phyloP scores from a whole-genome alignment of 2,113 vertebrate species.

The Albula goreensis region DNA sequence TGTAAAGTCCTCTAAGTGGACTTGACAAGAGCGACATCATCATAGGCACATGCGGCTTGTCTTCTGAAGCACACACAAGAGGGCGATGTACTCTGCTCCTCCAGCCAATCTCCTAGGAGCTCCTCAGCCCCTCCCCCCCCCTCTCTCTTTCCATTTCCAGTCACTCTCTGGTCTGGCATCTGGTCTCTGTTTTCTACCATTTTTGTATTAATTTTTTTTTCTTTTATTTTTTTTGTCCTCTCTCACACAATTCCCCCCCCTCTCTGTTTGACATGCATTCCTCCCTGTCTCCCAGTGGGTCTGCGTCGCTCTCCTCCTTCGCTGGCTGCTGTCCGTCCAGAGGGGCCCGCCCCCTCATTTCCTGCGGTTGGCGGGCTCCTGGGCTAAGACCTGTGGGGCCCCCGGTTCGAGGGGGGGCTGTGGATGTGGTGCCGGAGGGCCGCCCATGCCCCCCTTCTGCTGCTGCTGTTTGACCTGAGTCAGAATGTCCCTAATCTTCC shows the following conservation, averaged over 20 bases:
- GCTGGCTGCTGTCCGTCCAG: slow-evolving; percentile 18
- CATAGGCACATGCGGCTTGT: background rate
- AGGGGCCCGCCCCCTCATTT: slow-evolving; percentile 75
- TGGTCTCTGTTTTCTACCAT: slow-evolving; percentile 62
- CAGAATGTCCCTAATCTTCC: slow-evolving; percentile 95
- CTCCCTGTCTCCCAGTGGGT: slow-evolving; percentile 70
- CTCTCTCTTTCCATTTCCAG: slow-evolving; percentile 54
- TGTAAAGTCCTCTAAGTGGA: background rate
- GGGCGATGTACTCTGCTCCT: background rate
- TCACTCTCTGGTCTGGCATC: slow-evolving; percentile 74
- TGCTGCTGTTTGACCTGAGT: slow-evolving; percentile 88
- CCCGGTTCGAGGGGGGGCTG: slow-evolving; percentile 51
- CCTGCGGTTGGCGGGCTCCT: slow-evolving; percentile 66
- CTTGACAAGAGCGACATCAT: background rate
- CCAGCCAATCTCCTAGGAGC: background rate
- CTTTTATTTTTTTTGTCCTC: slow-evolving; percentile 44
- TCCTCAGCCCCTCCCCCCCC: slow-evolving; percentile 9
- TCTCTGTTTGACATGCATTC: slow-evolving; percentile 45
- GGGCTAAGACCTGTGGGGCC: slow-evolving; percentile 60
- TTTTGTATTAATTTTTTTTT: background rate
- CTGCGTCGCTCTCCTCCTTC: slow-evolving; percentile 62
- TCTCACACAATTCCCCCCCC: background rate
- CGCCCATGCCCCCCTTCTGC: slow-evolving; percentile 83
- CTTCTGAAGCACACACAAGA: background rate
- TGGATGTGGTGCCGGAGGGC: slow-evolving; percentile 58